phyloP scores from a whole-genome alignment of 2,888 invertebrate species.

The Sphinx pinastri region DNA sequence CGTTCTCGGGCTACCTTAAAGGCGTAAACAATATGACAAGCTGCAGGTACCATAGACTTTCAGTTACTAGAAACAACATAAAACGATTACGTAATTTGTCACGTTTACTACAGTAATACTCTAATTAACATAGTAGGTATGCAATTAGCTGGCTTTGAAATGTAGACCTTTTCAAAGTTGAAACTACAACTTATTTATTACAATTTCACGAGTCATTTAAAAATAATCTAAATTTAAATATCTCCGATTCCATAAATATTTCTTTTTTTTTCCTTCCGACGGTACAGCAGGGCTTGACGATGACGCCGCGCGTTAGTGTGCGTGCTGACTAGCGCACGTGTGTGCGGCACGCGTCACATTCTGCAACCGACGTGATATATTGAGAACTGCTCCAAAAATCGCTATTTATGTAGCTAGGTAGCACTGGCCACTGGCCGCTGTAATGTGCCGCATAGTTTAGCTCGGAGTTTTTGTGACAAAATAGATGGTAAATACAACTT shows the following conservation, averaged over 20 bases:
- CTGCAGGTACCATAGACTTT: too few species aligned
- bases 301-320: conserved; percentile 63
- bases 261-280: conserved; percentile 54
- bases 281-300: conserved; percentile 71
- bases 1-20: too few species aligned
- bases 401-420: conserved; percentile 49
- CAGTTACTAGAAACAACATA: too few species aligned
- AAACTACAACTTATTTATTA: too few species aligned
- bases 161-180: too few species aligned
- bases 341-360: conserved; percentile 68
- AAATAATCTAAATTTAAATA: not conserved
- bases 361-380: conserved; percentile 80
- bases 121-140: too few species aligned
- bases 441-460: conserved; percentile 25
- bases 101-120: too few species aligned
- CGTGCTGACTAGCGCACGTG: conserved; percentile 50
- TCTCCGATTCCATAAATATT: conserved; percentile 2
- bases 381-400: conserved; percentile 79
- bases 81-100: too few species aligned
- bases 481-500: conserved; percentile 12
- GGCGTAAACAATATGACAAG: too few species aligned
- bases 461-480: conserved; percentile 29
- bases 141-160: too few species aligned
- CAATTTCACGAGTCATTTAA: not conserved
- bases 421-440: conserved; percentile 23